Conservation (phyloP, 2,888 invertebrate species). For the Griposia aprilina region DNA sequence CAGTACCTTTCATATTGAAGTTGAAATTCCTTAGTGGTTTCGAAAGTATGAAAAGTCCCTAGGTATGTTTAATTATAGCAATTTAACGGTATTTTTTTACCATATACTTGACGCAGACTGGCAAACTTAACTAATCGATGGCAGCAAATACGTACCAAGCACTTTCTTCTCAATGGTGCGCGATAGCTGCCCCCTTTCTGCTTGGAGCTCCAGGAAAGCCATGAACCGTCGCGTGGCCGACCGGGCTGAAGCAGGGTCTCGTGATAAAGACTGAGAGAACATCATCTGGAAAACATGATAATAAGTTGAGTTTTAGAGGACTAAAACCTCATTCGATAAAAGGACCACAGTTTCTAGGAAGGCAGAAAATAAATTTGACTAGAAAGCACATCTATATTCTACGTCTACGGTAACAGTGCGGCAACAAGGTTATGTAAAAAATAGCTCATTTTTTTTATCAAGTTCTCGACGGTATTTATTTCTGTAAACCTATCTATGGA, state of each 20-base stretch:
- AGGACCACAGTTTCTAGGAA: not conserved
- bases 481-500: not conserved
- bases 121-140: not conserved
- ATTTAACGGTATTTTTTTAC: not conserved
- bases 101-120: not conserved
- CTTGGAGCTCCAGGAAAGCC: conserved; percentile 93
- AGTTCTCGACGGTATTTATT: not conserved
- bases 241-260: conserved; percentile 93
- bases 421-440: too few relatives aligned
- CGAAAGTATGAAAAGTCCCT: not conserved
- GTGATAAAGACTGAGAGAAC: conserved; percentile 94
- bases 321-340: not conserved
- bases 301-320: not conserved
- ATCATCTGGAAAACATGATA: conserved; percentile 90
- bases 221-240: conserved; percentile 94
- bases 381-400: not conserved
- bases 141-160: conserved; percentile 88
- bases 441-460: not conserved
- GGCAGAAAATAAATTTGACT: not conserved
- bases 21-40: not conserved
- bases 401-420: not conserved
- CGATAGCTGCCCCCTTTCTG: conserved; percentile 93
- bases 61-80: too few relatives aligned
- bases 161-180: conserved; percentile 94
- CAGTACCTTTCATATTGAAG: not conserved